Conservation (phyloP, 2,113 vertebrate species). For the Peromyscus californicus region DNA sequence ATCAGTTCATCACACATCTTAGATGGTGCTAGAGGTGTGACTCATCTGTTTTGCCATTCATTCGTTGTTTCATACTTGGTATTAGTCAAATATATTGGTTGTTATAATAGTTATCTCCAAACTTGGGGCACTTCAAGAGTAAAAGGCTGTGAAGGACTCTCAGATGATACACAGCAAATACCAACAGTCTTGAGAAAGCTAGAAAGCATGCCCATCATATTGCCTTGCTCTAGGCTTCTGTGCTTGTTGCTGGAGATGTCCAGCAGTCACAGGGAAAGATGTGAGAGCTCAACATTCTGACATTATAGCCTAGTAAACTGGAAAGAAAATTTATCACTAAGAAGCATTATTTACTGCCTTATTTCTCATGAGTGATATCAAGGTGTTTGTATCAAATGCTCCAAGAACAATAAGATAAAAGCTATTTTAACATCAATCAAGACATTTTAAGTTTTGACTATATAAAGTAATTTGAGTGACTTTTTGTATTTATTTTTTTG, state of each 20-base stretch:
- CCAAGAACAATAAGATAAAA: not conserved
- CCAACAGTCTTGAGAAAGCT: not conserved
- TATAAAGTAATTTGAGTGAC: not conserved
- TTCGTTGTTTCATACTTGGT: not conserved
- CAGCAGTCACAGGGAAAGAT: not conserved
- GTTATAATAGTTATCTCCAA: not conserved
- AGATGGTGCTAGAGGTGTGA: not conserved
- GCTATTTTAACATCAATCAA: not conserved
- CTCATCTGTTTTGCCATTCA: not conserved
- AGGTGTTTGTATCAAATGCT: slow-evolving; percentile 15
- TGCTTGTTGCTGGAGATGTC: not conserved
- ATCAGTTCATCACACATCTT: not conserved
- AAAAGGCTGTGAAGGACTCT: not conserved
- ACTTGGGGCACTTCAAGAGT: not conserved
- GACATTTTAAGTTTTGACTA: not conserved
- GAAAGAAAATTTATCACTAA: not conserved
- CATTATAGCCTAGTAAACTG: not conserved
- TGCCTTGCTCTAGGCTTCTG: not conserved
- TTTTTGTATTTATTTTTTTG: not conserved
- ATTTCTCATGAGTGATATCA: not conserved
- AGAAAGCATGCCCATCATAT: not conserved
- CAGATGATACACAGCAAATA: not conserved
- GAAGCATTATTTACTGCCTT: not conserved
- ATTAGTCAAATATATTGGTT: not conserved
- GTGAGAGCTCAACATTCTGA: not conserved